phyloP scores from a whole-genome alignment of 2,797 vertebrate genomes.

The Pseudomugil gertrudae region DNA sequence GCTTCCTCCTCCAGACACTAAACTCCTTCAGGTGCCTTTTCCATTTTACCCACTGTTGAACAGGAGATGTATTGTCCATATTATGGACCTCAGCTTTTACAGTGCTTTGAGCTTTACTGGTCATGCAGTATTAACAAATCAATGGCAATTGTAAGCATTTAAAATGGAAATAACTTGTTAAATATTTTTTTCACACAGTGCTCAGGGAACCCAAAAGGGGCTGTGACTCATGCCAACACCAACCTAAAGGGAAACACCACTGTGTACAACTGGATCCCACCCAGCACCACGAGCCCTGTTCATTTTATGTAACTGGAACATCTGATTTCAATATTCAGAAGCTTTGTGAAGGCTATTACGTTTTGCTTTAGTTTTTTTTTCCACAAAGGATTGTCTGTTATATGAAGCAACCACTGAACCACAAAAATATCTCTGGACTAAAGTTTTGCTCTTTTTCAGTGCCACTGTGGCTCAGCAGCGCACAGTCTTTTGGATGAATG shows the following conservation, averaged over 20 bases:
- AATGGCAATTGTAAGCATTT: background rate
- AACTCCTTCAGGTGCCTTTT: slow-evolving; percentile 64
- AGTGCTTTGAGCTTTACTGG: background rate
- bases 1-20: slow-evolving; percentile 70
- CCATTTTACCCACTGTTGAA: background rate
- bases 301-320: slow-evolving; percentile 61
- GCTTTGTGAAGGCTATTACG: background rate
- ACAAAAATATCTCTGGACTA: background rate
- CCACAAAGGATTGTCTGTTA: background rate
- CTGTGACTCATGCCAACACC: slow-evolving; percentile 76
- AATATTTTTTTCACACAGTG: slow-evolving; percentile 57
- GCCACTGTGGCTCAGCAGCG: slow-evolving; percentile 74
- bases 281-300: slow-evolving; percentile 35
- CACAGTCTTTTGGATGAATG: slow-evolving; percentile 73
- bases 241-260: slow-evolving; percentile 69
- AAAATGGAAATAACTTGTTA: background rate
- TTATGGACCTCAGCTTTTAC: background rate
- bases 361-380: background rate
- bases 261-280: slow-evolving; percentile 70
- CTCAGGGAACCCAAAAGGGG: slow-evolving; percentile 61
- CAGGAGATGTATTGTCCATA: background rate
- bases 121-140: background rate
- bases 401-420: background rate
- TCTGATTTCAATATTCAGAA: background rate
- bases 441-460: slow-evolving; percentile 50